These are phyloP conservation scores for Lacanobia wlatinum DNA, from an alignment of 2,888 invertebrate genomes.

Conservation along the genomic window DNA sequence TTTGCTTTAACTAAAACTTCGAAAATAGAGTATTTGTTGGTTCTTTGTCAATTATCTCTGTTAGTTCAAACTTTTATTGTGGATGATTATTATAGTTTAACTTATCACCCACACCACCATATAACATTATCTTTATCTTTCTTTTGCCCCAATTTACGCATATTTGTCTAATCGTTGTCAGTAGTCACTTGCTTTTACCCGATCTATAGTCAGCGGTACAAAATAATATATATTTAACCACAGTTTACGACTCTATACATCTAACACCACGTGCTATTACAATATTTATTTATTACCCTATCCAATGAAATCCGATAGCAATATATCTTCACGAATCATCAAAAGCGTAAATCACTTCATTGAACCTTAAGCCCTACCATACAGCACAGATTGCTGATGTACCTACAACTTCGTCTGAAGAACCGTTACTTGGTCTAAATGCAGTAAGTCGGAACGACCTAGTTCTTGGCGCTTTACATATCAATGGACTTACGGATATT, in stretches of 20 bases:
- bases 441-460: constrained; percentile 78
- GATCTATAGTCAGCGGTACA: too few relatives aligned
- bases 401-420: constrained; percentile 62
- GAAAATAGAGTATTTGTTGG: too few relatives aligned
- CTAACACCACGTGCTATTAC: neutral
- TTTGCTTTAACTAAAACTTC: too few relatives aligned
- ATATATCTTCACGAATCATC: constrained; percentile 26
- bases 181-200: neutral
- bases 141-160: too few relatives aligned
- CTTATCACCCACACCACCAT: neutral
- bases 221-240: neutral
- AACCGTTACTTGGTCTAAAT: constrained; percentile 84
- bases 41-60: too few relatives aligned
- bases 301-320: neutral
- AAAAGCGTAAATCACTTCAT: constrained; percentile 48
- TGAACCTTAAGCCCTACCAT: constrained; percentile 51
- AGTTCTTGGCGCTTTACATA: constrained; percentile 80
- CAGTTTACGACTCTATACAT: too few relatives aligned
- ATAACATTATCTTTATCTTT: too few relatives aligned
- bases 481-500: constrained; percentile 74
- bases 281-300: constrained; percentile 18
- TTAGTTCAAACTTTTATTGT: too few relatives aligned
- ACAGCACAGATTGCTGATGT: constrained; percentile 40
- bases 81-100: too few relatives aligned
- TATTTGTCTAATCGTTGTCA: too few relatives aligned